Conservation (phyloP, 1,140 invertebrate species). For the Helicoverpa zea region DNA sequence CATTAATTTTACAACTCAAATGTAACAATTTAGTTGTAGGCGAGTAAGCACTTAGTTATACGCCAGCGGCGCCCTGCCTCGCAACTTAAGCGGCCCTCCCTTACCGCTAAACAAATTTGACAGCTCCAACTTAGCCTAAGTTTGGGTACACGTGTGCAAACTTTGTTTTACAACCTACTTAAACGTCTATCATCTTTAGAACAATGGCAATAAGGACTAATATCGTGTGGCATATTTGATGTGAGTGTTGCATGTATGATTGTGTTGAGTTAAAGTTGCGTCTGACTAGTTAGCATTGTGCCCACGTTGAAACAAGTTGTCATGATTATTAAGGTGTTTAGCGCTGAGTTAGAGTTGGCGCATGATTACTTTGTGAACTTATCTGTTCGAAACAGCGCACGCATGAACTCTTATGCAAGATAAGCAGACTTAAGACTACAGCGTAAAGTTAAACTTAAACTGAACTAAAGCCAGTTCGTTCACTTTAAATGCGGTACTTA, state of each 20-base stretch:
- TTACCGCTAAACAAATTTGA: constrained; percentile 86
- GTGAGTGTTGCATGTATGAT: constrained; percentile 48
- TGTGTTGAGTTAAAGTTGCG: constrained; percentile 70
- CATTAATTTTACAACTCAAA: constrained; percentile 85
- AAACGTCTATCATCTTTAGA: constrained; percentile 53
- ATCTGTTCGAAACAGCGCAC: constrained; percentile 34
- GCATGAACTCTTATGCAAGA: neutral
- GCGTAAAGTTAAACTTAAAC: neutral
- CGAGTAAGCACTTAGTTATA: constrained; percentile 84
- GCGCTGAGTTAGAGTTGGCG: constrained; percentile 58
- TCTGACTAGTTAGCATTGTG: constrained; percentile 81
- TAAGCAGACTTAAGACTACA: constrained; percentile 4
- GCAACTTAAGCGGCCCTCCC: constrained; percentile 78
- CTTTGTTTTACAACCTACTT: constrained; percentile 54
- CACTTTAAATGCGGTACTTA: too few species aligned
- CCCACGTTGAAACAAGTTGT: constrained; percentile 80
- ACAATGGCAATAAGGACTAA: constrained; percentile 54
- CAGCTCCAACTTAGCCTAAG: constrained; percentile 83
- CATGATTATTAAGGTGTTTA: constrained; percentile 82
- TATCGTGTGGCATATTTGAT: constrained; percentile 46
- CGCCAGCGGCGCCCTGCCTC: constrained; percentile 72
- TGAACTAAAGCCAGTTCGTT: too few species aligned
- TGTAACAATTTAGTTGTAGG: constrained; percentile 82
- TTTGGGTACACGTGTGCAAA: constrained; percentile 75
- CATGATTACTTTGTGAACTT: constrained; percentile 57